Base-by-base conservation (phyloP, 2,888 invertebrate genomes). In the Tribolium freemani region DNA sequence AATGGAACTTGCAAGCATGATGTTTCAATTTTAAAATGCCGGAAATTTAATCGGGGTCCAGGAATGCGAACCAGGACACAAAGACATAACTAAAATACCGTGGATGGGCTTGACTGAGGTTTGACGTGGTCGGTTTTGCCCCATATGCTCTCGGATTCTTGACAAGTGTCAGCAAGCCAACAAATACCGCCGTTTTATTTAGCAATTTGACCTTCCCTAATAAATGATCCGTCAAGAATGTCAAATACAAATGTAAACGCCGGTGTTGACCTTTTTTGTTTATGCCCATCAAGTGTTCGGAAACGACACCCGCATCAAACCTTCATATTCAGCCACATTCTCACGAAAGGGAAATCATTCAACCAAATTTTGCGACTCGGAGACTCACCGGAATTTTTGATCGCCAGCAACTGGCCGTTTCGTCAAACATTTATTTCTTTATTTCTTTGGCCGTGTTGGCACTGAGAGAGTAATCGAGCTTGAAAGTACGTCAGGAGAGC, bases 141-240 rank as follows among this genome's bases (percentile, higher is more conserved):
- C 57, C 69, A 69, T 60, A 69, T 44, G 69, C 51, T 31, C 63
- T 54, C 53, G 16, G 60, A 69, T 70, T 72, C 72, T 71, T 71
- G 74, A 72, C 72, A 72, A 66, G 72, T 75, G 77, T 72, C 78
- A 78, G 73, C 73, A 60, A 60, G 67, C 66, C 61, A 68, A 66
- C 72, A 77, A 75, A 73, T 71, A 72, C 69, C 73, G 57, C 58
- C 56, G 60, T 76, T 73, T 76, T 75, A 78, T 78, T 78, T 75
- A 75, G 70, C 72, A 75, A 75, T 76, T 76, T 76, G 74, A 76
- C 73, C 73, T 73, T 74, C 69, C 30, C 73, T 76, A 76, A 76
- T 78, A 76, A 78, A 78, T 76, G 73, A 76, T 67, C 64, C 72
- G 77, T 74, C 75, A 69, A 66, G 71, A 61, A 70, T 64, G 75